Evolutionary conservation across 92 coral and sea anemone genomes (phyloP), one percentile per base, ranked within the genome.

Genomic region (Desmophyllum pertusum): DNA sequence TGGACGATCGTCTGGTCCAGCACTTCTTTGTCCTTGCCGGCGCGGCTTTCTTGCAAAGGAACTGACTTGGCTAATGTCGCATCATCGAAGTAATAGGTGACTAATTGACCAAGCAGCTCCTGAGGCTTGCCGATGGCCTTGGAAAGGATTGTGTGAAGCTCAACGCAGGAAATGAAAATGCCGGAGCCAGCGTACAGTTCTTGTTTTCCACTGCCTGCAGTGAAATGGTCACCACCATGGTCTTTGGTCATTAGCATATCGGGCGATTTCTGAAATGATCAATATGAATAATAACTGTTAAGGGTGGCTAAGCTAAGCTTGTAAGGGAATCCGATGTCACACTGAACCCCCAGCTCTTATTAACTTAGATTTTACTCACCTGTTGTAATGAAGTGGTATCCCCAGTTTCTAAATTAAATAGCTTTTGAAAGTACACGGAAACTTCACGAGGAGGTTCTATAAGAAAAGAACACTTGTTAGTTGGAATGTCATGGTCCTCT

Each of bases 131-230:
- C 55, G 42, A 70, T 52, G 51, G 77, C n/a, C 55, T 80, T 80
- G 64, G 70, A 39, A 21, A 64, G 41, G 59, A 53, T 48, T 5
- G 70, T 70, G 85, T 57, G 85, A 3, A 67, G 85, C 53, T 80
- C 73, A 3, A 80, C 72, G 23, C 46, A 64, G 41, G 85, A 72
- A 48, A 80, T 80, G 23, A 21, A 80, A 23, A 80, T 65, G 25
- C 85, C 85, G 11, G 77, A 80, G 36, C 85, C 85, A 63, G 85
- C 41, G 85, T 72, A 80, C 46, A 80, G 73, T 80, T 67, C 85
- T 66, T 80, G 85, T 43, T 67, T 80, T 64, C 85, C 85, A 63
- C 31, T 72, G 0, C 65, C 85, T 33, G 61, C 40, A 19, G 70
- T 72, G 33, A 66, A 80, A 67, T 80, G 85, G 75, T 37, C 48